Evolutionary conservation across 2,797 vertebrate genomes (phyloP).

Genomic region (Pachyuromys duprasi): DNA sequence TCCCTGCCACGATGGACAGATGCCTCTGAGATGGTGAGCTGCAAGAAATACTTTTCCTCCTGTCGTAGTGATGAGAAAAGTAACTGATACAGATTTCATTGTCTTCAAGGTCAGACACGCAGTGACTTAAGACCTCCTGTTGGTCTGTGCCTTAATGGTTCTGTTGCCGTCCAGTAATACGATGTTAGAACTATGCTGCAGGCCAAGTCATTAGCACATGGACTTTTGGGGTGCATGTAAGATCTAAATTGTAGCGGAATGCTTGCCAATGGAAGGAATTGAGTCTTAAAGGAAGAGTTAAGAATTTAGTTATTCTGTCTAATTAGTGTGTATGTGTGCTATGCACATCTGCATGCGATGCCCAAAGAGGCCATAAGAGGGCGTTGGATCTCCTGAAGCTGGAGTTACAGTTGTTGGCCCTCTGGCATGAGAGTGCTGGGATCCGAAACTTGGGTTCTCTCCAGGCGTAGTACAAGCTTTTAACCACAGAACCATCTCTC

Average conservation of each 20-base stretch:
- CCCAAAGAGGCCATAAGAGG: background rate
- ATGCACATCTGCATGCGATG: background rate
- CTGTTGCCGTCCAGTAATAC: background rate
- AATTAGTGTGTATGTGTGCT: background rate
- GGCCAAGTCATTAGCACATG: background rate
- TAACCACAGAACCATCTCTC: background rate
- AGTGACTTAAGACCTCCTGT: no score
- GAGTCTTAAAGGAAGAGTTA: background rate
- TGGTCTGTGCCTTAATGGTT: background rate
- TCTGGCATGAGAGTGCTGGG: background rate
- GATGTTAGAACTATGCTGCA: rapidly evolving
- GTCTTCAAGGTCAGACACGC: background rate
- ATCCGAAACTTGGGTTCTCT: background rate
- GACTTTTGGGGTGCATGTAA: background rate
- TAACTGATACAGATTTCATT: background rate
- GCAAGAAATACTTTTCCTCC: background rate
- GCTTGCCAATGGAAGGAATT: background rate
- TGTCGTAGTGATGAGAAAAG: background rate
- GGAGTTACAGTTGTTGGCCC: background rate
- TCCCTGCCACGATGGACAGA: background rate
- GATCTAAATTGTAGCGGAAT: background rate
- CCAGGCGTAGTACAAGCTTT: background rate
- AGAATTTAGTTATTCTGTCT: background rate
- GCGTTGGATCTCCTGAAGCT: background rate
- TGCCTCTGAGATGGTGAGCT: background rate